phyloP scores from a whole-genome alignment of 2,888 invertebrate genomes.

The Endotricha flammealis region DNA sequence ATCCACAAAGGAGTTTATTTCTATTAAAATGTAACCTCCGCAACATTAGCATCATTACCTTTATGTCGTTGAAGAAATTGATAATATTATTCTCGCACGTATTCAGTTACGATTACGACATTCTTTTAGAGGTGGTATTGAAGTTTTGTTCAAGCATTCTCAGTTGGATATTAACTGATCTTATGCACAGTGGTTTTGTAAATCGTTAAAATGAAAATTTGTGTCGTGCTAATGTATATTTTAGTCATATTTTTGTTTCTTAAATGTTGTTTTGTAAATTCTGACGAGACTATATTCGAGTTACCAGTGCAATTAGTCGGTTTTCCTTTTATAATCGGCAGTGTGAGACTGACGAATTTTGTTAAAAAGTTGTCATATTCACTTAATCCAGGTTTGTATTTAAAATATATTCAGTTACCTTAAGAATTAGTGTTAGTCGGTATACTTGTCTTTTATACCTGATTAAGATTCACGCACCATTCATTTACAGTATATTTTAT shows the following conservation, averaged over 20 bases:
- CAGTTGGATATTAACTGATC: conserved; percentile 10
- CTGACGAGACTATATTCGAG: conserved; percentile 80
- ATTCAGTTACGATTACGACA: too few relatives aligned
- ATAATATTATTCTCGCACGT: too few relatives aligned
- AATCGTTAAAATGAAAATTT: conserved; percentile 18
- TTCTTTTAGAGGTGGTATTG: too few relatives aligned
- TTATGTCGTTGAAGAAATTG: too few relatives aligned
- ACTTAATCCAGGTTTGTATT: conserved; percentile 84
- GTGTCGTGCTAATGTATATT: conserved; percentile 8
- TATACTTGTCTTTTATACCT: too few relatives aligned
- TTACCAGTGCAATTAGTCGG: conserved; percentile 91
- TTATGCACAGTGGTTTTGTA: conserved; percentile 7
- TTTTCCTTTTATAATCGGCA: conserved; percentile 88
- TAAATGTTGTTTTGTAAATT: conserved; percentile 20
- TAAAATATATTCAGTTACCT: too few relatives aligned
- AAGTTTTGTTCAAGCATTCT: conserved; percentile 5
- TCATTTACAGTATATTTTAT: too few relatives aligned
- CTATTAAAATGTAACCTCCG: too few relatives aligned
- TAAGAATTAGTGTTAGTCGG: too few relatives aligned
- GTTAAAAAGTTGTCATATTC: conserved; percentile 90
- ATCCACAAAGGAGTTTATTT: too few relatives aligned
- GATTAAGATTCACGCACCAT: too few relatives aligned
- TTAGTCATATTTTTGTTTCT: conserved; percentile 22
- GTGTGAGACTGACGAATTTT: conserved; percentile 88
- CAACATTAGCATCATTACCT: too few relatives aligned